Evolutionary conservation across 2,888 invertebrate species (phyloP), one percentile per base, ranked within the genome.

Genomic region (Criorhina ranunculi): DNA sequence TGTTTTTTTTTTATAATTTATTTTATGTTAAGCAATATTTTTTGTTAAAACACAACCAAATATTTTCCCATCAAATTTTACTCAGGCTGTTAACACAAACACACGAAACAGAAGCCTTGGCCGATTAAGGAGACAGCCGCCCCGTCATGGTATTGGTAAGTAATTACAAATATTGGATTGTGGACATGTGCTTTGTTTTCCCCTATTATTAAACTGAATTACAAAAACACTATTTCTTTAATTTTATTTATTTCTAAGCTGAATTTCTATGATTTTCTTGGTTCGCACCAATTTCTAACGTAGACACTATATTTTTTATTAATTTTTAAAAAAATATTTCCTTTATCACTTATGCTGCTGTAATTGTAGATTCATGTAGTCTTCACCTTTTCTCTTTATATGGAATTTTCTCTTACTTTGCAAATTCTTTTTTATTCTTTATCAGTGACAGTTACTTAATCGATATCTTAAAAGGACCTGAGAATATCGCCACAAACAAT

Each of bases 71-170:
- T 86, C 83, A 88, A 90, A 88, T 90, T 89, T 90, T 88, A 89
- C 90, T 89, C 90, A 92, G 92, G 92, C 91, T 91, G 90, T 92
- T 89, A 92, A 91, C 91, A 92, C 92, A 91, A 92, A 92, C 88
- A 92, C 92, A 91, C 90, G 92, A 88, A 92, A 92, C 90, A 91
- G 92, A 91, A 92, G 92, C 91, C 92, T 92, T 91, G 92, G 92
- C 91, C 91, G 92, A 88, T 89, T 91, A 89, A 92, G 92, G 90
- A 92, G 92, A 90, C 92, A 92, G 92, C 92, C 92, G 92, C 92
- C 92, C 92, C 92, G 92, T 90, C 92, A 92, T 91, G 92, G 92
- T 89, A 92, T 92, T 89, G 92, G 92, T 92, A 91, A 92, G 92
- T 92, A 80, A 12, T 75, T 46, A 72, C 31, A 15, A 29, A 35